A percentile compares a stretch with the other conserved stretches of the same genome.
Evolutionary conservation across 30 jellyfish, hydroid and myxozoan genomes (phyloP).

Genomic region (Chironex yamaguchii): DNA sequence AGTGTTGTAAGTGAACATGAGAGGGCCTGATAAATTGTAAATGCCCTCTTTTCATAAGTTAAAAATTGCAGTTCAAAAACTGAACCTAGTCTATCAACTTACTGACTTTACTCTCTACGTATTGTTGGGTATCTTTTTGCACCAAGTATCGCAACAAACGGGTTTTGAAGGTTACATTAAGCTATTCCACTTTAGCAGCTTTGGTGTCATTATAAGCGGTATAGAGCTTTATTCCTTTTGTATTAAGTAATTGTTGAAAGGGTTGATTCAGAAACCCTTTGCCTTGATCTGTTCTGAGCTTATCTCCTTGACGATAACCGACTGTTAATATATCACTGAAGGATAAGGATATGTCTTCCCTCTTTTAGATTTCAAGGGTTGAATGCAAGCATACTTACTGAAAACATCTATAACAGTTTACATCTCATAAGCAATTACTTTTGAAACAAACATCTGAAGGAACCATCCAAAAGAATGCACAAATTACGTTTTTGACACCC

Average conservation of each 20-base stretch:
- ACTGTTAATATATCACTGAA: no score
- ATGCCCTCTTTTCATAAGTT: no score
- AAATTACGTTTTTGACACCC: no score
- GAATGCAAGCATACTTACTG: constrained; percentile 60
- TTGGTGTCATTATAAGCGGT: not conserved
- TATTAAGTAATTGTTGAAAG: not conserved
- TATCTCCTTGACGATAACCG: not conserved
- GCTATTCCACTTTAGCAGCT: not conserved
- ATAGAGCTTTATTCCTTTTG: not conserved
- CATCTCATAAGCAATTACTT: constrained; percentile 13
- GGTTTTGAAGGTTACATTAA: not conserved
- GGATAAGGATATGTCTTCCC: not conserved
- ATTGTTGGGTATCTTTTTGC: not conserved
- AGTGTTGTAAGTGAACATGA: no score
- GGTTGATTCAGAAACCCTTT: not conserved
- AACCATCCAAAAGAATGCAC: constrained; percentile 20
- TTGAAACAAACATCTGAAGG: constrained; percentile 19
- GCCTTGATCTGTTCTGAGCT: not conserved
- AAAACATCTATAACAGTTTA: constrained; percentile 35
- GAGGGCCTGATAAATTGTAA: no score
- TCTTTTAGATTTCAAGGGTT: not conserved
- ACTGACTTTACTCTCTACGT: no score
- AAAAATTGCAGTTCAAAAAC: no score
- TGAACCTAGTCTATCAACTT: no score
- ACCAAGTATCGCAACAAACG: not conserved